These are phyloP conservation scores for Agapostemon virescens DNA, from an alignment of 2,888 invertebrate genomes.

Conservation along the genomic window DNA sequence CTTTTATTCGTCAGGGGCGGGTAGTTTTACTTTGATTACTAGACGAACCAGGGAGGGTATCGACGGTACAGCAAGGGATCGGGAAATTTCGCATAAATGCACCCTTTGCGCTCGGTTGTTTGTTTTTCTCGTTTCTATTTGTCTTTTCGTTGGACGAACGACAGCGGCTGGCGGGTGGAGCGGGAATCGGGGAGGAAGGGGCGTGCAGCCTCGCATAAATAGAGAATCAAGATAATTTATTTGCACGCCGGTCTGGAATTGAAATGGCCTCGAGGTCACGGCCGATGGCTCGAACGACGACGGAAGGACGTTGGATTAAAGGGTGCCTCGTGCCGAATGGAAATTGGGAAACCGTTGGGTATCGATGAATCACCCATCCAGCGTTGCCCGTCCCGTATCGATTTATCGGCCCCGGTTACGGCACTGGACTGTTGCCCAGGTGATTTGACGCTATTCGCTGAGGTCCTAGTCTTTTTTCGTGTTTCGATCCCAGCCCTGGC, in stretches of 20 bases:
- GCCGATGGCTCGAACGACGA: conserved; percentile 69
- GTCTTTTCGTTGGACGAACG: conserved; percentile 4
- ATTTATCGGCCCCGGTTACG: conserved; percentile 71
- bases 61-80: neutral
- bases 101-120: neutral
- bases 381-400: conserved; percentile 60
- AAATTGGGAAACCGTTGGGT: conserved; percentile 70
- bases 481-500: conserved; percentile 29
- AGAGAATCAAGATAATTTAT: conserved; percentile 71
- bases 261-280: conserved; percentile 72
- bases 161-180: neutral
- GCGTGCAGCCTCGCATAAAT: conserved; percentile 45
- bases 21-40: conserved; percentile 47
- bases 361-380: conserved; percentile 67
- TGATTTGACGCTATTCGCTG: conserved; percentile 65
- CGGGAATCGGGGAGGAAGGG: neutral
- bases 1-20: conserved; percentile 31
- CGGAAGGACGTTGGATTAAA: conserved; percentile 70
- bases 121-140: neutral
- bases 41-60: conserved; percentile 14
- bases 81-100: conserved; percentile 6
- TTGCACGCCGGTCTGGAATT: conserved; percentile 67
- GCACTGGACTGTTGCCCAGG: conserved; percentile 70
- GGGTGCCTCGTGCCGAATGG: conserved; percentile 68
- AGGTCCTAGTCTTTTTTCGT: conserved; percentile 45